Evolutionary conservation across 1,140 invertebrate genomes (phyloP).

Genomic region (Solenopsis invicta): DNA sequence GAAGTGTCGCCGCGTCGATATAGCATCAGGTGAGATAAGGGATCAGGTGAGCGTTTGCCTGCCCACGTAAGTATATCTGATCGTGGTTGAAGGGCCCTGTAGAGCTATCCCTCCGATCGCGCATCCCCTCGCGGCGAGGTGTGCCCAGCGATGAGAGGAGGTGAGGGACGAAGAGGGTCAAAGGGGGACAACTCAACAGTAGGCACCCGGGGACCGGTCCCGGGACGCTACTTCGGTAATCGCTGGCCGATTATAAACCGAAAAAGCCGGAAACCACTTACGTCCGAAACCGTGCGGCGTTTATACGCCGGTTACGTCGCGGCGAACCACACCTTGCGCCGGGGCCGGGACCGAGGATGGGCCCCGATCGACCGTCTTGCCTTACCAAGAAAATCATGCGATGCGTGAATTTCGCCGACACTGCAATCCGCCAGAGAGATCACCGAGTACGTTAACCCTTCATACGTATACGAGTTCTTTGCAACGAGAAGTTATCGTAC

Average conservation of each 20-base stretch:
- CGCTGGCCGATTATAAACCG: conserved; percentile 84
- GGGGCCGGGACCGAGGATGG: conserved; percentile 57
- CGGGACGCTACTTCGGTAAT: conserved; percentile 86
- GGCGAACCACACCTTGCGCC: conserved; percentile 75
- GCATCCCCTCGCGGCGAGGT: conserved; percentile 76
- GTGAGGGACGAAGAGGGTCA: conserved; percentile 16
- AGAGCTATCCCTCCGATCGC: conserved; percentile 79
- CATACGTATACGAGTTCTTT: background rate
- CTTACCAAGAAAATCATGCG: conserved; percentile 56
- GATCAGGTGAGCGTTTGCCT: conserved; percentile 63
- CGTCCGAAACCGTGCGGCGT: conserved; percentile 75
- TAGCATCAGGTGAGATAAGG: conserved; percentile 66
- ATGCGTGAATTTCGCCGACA: conserved; percentile 54
- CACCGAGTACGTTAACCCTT: conserved; percentile 25
- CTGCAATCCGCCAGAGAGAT: conserved; percentile 5
- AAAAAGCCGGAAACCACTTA: conserved; percentile 87
- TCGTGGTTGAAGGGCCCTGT: conserved; percentile 74
- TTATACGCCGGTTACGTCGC: conserved; percentile 76
- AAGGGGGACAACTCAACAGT: conserved; percentile 81
- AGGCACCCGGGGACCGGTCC: conserved; percentile 82
- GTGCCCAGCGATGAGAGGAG: conserved; percentile 3
- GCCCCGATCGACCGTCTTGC: conserved; percentile 60
- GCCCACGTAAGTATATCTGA: conserved; percentile 67
- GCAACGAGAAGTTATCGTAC: conserved; percentile 18
- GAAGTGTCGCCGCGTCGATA: conserved; percentile 68